A percentile compares a stretch with the other conserved stretches of the same genome.
phyloP scores from a whole-genome alignment of 2,113 vertebrate species.

The Myrmecophaga tridactyla region DNA sequence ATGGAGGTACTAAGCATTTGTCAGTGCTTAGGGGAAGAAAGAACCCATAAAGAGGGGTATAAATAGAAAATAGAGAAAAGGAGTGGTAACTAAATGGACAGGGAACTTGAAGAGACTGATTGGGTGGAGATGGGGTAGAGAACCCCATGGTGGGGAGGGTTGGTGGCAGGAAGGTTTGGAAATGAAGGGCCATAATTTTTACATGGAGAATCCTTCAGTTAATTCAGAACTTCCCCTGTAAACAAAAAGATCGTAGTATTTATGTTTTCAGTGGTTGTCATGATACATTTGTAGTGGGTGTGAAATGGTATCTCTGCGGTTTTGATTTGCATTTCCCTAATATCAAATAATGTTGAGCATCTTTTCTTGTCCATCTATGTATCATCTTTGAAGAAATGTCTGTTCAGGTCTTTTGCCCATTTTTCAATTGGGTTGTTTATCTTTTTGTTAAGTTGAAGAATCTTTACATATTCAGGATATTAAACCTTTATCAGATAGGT shows the following conservation, averaged over 20 bases:
- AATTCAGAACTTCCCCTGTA: neutral
- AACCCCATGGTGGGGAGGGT: neutral
- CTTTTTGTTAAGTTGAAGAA: too few species aligned
- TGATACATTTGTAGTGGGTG: neutral
- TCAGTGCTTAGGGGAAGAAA: neutral
- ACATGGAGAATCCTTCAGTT: neutral
- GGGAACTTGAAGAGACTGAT: neutral
- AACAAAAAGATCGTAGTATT: rapidly evolving
- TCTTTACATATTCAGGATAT: too few species aligned
- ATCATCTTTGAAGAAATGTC: too few species aligned
- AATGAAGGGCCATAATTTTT: too few species aligned
- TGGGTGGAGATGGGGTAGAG: too few species aligned
- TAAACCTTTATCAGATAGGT: too few species aligned
- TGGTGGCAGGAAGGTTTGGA: neutral
- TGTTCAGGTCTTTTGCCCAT: too few species aligned
- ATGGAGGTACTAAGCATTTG: neutral
- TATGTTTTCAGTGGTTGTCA: neutral
- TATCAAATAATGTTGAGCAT: too few species aligned
- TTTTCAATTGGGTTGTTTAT: too few species aligned
- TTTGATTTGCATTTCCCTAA: too few species aligned
- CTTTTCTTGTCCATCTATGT: too few species aligned
- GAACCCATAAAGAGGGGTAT: neutral
- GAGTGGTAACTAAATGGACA: neutral
- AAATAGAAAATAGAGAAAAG: neutral
- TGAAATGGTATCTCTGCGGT: too few species aligned